Base-by-base conservation (phyloP, 2,113 vertebrate genomes). In the Nannospalax galili region DNA sequence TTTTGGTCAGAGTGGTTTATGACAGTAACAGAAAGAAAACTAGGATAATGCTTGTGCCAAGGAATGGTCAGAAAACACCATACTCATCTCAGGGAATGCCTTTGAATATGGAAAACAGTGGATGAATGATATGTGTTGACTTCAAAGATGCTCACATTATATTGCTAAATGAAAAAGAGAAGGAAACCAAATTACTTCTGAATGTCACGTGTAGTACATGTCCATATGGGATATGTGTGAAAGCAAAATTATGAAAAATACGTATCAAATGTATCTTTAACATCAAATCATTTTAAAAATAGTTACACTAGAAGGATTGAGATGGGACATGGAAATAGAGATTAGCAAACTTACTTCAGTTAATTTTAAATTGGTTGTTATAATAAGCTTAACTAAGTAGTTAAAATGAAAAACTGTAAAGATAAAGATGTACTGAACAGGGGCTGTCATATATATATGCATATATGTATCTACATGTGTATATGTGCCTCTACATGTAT, bases 381-480 rank as follows among this genome's bases (percentile, higher is more conserved):
- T 60, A 69, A 81, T 42, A 79, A 91, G 40, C 48, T 73, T 48
- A 42, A 78, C 8, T 88, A 75, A 62, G 26, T 69, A 65, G 73
- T 80, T 79, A 67, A 89, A 92, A 89, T 89, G 37, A 62, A 28
- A 93, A 88, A 69, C 81, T 52, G 65, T 78, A 79, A 95, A 94
- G 32, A 37, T 32, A 88, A 69, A 24, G n/a, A n/a, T n/a, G n/a
- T 52, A 37, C 37, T 80, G 26, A 70, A 72, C 19, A 73, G 28
- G 16, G 5, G 28, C 42, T 88, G 35, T 14, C 80, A 81, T 4
- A 69, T 40, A 60, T 42, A 19, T n/a, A 7, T 7, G 4, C 56
- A 0, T 42, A 3, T 32, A 5, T 65, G 19, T 62, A 0, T 78
- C 8, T 80, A n/a, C 37, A 3, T 40, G 1, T 3, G 1, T 56